Conservation (phyloP, 1,140 invertebrate genomes). For the Mamestra configurata region DNA sequence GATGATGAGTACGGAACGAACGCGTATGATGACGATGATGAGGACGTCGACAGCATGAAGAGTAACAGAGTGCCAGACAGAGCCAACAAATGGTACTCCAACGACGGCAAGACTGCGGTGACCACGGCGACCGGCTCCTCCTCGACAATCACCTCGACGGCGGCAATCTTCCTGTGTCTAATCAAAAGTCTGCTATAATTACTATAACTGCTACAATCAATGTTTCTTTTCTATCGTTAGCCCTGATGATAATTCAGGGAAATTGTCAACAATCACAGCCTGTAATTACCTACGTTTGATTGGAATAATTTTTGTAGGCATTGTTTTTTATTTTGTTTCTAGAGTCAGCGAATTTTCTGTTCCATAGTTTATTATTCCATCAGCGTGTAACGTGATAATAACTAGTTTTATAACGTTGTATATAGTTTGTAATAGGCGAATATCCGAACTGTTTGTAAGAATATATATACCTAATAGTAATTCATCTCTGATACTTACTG, state of each 20-base stretch:
- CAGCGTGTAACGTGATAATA: constrained; percentile 86
- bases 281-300: constrained; percentile 55
- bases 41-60: constrained; percentile 70
- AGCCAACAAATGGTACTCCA: constrained; percentile 85
- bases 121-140: constrained; percentile 60
- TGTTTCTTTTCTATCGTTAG: constrained; percentile 16
- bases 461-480: constrained; percentile 56
- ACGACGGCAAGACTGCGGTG: constrained; percentile 77
- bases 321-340: constrained; percentile 19
- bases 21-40: constrained; percentile 78
- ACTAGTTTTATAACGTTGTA: constrained; percentile 81
- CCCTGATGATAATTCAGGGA: constrained; percentile 45
- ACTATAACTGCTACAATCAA: constrained; percentile 26
- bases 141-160: constrained; percentile 48
- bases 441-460: constrained; percentile 63
- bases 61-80: constrained; percentile 81
- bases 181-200: constrained; percentile 62
- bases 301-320: constrained; percentile 43
- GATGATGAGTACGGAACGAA: constrained; percentile 82
- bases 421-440: constrained; percentile 75
- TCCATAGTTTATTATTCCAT: constrained; percentile 52
- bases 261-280: constrained; percentile 49
- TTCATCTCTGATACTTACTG: constrained; percentile 59
- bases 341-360: constrained; percentile 20
- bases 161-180: constrained; percentile 65